Evolutionary conservation across 1,140 invertebrate genomes (phyloP), one percentile per base, ranked within the genome.

Genomic region (Nasonia longicornis): DNA sequence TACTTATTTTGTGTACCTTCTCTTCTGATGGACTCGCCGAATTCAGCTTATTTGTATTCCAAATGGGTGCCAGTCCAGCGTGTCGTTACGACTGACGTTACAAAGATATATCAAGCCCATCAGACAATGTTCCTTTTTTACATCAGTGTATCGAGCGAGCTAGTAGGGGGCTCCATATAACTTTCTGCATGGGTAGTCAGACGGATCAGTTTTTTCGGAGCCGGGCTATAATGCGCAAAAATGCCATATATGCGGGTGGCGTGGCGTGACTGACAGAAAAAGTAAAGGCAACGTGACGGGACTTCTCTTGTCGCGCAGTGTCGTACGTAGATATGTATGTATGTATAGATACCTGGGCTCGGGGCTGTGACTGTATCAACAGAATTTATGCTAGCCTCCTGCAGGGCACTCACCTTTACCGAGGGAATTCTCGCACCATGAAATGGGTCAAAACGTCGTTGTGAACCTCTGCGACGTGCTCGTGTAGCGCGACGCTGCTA

Each of bases 351-450:
- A 86, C 84, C 80, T 83, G 79, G 85, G 85, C 87, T 76, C 74
- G 80, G 79, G 85, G 85, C 84, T 48, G 45, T 20, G 81, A 83
- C 35, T 81, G 71, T 79, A 78, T 75, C 80, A 80, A 77, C 77
- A 72, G 84, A 86, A 88, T 87, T 88, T 84, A 86, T 85, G 81
- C 81, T 75, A 81, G 72, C 86, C 84, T n/a, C 80, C 66, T 84
- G 84, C 87, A 77, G 84, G 76, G 72, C 81, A 80, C 84, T 85
- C 80, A 77, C 83, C 80, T 83, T 38, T 77, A 31, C 16, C 22
- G 26, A 35, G 45, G 69, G 77, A 74, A 67, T 67, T 67, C 64
- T 67, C 26, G 64, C 64, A 67, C 64, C 64, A 67, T 67, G 64
- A 67, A 67, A 67, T 67, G 26, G 64, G 64, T 67, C 64, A 67